Base-by-base conservation (phyloP, 2,888 invertebrate genomes). In the Sphaerophoria taeniata region DNA sequence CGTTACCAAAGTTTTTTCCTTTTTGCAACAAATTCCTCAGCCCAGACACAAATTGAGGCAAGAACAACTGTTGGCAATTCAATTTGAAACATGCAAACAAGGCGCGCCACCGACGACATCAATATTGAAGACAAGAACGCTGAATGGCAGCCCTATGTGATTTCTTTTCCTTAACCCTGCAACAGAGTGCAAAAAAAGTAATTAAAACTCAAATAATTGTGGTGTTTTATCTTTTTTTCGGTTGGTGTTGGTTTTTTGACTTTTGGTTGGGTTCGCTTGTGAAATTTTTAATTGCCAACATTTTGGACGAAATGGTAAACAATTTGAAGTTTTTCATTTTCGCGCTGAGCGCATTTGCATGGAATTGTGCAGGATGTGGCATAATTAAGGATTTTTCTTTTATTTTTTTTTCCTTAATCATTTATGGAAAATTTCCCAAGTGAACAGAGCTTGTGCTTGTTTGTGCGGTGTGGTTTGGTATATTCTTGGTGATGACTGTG, bases 181-280 rank as follows among this genome's bases (percentile, higher is more conserved):
- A 84, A 84, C 72, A 80, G 49, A 84, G 51, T 75, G 79, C 75
- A 85, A 76, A 73, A 47, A 85, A 85, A 85, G 76, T 85, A 85
- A 85, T 85, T 81, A 85, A 81, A 85, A 85, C 76, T 85, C 85
- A 53, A 76, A 85, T 85, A 85, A 85, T 77, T 80, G 72, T 72
- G 72, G 81, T 85, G 80, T 80, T 81, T 77, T 85, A 76, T 85
- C 81, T 85, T n/a, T n/a, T n/a, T n/a, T n/a, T n/a, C n/a, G n/a
- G n/a, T 81, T 47, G 58, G 69, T 47, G 70, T 11, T 65, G 47
- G 33, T 34, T 45, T 31, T 24, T 16, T 31, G 14, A 16, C 4
- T 49, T 14, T 6, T 11, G 49, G 33, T 3, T n/a, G 51, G 51
- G 34, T 36, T 63, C 11, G 77, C 47, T 61, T 83, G 70, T n/a